Conservation (phyloP, 2,797 vertebrate genomes). For the Simalia tracyae region DNA sequence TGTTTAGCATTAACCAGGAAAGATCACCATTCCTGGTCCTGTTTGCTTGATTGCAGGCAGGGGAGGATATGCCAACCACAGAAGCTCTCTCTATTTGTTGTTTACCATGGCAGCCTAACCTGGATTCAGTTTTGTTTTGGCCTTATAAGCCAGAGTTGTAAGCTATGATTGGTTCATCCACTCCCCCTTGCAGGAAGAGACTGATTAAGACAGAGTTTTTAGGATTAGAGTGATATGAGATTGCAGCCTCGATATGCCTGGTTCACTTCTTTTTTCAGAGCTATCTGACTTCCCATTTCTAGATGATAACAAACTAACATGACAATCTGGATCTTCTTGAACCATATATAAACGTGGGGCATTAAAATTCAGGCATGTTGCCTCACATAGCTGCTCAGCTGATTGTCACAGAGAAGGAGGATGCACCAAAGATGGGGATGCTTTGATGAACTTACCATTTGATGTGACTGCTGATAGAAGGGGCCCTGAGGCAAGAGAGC, state of each 20-base stretch:
- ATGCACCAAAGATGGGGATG: not conserved
- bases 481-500: not conserved
- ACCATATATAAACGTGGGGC: not conserved
- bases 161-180: not conserved
- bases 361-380: not conserved
- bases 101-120: not conserved
- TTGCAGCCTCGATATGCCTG: not conserved
- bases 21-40: not conserved
- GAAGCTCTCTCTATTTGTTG: not conserved
- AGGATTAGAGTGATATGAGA: not conserved
- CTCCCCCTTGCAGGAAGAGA: not conserved
- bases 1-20: not conserved
- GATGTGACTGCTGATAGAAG: not conserved
- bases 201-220: not conserved
- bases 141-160: not conserved
- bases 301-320: not conserved
- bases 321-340: not conserved
- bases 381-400: not conserved
- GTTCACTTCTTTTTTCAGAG: not conserved
- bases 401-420: not conserved
- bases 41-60: not conserved
- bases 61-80: not conserved
- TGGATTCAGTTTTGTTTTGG: not conserved
- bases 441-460: conserved; percentile 3
- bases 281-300: not conserved